Percentiles rank a stretch among this genome's conserved stretches.
These are phyloP conservation scores for Babyrousa celebensis DNA, from an alignment of 2,797 vertebrate species.

Conservation along the genomic window DNA sequence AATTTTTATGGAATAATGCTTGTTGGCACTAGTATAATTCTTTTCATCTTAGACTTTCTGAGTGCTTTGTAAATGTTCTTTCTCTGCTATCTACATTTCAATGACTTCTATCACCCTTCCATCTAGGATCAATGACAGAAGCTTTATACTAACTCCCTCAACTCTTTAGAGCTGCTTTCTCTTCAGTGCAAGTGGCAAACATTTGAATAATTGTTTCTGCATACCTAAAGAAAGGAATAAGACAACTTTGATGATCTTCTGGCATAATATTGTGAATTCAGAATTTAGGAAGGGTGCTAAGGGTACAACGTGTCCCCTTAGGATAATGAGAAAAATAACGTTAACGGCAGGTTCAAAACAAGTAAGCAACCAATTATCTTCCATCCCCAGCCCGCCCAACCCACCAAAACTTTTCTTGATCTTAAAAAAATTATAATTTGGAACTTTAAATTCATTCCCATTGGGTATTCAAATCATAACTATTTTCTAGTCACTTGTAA, in stretches of 20 bases:
- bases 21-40: constrained; percentile 68
- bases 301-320: constrained; percentile 44
- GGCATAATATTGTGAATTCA: constrained; percentile 70
- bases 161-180: constrained; percentile 41
- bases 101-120: constrained; percentile 19
- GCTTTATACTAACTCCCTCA: constrained; percentile 58
- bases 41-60: constrained; percentile 67
- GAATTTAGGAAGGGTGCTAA: constrained; percentile 44
- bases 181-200: constrained; percentile 66
- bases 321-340: neutral
- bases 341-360: constrained; percentile 40
- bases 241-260: constrained; percentile 66
- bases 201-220: constrained; percentile 78
- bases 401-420: neutral
- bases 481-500: constrained; percentile 61
- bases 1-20: constrained; percentile 83
- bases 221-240: constrained; percentile 65
- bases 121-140: constrained; percentile 59
- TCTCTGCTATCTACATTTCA: constrained; percentile 77
- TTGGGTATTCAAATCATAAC: constrained; percentile 22
- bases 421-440: constrained; percentile 46
- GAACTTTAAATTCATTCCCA: constrained; percentile 47
- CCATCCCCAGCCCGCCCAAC: neutral
- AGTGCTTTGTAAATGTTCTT: constrained; percentile 67
- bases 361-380: neutral